Conservation (phyloP, 1,140 invertebrate species). For the Cydia amplana region DNA sequence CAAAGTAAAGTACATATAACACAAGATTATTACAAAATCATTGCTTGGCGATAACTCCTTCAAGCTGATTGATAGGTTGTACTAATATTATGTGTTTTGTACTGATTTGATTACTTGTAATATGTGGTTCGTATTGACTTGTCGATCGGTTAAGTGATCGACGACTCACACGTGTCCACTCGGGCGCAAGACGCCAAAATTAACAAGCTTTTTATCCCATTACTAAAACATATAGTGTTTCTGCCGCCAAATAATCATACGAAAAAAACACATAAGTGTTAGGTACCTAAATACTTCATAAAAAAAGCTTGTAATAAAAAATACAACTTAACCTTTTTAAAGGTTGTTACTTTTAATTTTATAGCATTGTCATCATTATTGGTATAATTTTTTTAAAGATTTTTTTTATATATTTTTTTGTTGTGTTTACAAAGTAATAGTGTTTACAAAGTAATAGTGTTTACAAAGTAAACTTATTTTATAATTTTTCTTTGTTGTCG, state of each 20-base stretch:
- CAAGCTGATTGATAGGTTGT: constrained; percentile 15
- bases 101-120: constrained; percentile 11
- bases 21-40: background rate
- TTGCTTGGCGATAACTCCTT: background rate
- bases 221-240: background rate
- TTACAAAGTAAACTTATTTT: too few species aligned
- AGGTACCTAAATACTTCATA: background rate
- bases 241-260: background rate
- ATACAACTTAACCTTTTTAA: background rate
- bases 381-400: too few species aligned
- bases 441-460: too few species aligned
- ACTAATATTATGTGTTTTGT: constrained; percentile 2
- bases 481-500: too few species aligned
- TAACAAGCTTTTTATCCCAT: constrained; percentile 55
- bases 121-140: constrained; percentile 9
- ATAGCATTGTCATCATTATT: background rate
- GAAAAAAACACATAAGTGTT: background rate
- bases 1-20: background rate
- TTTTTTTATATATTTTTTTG: too few species aligned
- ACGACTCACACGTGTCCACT: constrained; percentile 47
- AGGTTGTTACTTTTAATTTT: background rate
- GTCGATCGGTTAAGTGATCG: constrained; percentile 28
- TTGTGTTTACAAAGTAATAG: too few species aligned
- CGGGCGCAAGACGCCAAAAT: constrained; percentile 45
- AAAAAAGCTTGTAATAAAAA: background rate